phyloP scores from a whole-genome alignment of 2,797 vertebrate species.

The Hydrophis major region DNA sequence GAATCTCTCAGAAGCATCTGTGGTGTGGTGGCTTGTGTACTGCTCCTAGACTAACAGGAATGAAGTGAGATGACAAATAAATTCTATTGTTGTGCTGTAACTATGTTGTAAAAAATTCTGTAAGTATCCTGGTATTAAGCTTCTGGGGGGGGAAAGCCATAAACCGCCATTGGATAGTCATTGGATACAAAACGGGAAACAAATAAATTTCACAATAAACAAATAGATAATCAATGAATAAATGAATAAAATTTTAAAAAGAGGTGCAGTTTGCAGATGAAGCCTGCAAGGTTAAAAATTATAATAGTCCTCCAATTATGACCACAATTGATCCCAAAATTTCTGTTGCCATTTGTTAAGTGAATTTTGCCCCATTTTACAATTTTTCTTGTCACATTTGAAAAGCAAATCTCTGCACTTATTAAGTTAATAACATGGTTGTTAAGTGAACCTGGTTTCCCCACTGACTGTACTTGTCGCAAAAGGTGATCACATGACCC shows the following conservation, averaged over 20 bases:
- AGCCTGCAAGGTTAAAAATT: neutral
- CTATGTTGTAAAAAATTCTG: neutral
- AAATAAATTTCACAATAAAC: neutral
- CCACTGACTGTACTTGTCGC: neutral
- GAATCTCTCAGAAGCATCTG: too few species aligned
- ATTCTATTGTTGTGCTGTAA: neutral
- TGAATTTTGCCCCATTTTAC: neutral
- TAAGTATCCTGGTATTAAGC: neutral
- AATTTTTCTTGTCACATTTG: neutral
- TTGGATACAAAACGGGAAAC: neutral
- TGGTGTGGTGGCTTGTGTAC: too few species aligned
- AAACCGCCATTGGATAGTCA: neutral
- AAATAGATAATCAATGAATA: neutral
- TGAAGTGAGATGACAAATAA: neutral
- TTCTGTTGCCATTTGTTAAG: neutral
- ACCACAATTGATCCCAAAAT: too few species aligned
- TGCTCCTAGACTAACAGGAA: neutral
- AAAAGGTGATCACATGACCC: neutral
- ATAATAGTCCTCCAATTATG: neutral
- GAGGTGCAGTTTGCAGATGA: neutral
- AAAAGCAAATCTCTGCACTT: neutral
- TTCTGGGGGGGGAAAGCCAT: neutral
- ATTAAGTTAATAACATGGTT: neutral
- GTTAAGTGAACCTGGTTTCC: neutral
- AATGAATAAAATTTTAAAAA: neutral